Evolutionary conservation across 2,888 invertebrate genomes (phyloP), one percentile per base, ranked within the genome.

Genomic region (Psylliodes chrysocephalus): DNA sequence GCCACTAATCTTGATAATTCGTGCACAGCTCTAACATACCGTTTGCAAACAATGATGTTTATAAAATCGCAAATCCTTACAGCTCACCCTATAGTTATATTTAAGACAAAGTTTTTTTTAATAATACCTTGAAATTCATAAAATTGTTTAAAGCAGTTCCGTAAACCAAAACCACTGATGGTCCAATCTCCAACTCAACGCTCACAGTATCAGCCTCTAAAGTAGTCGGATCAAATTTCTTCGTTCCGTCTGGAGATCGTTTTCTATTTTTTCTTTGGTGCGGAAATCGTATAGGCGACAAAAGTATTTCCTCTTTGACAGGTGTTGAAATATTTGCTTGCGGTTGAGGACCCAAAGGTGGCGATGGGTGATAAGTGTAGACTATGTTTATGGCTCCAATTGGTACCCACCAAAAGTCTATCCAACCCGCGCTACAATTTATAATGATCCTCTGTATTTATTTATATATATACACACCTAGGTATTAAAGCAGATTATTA

Each of bases 331-430:
- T 93, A 75, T 95, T 93, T 0, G 95, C 94, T 83, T 95, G 95
- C 0, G 94, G 94, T 71, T 91, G 90, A 0, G 94, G 94, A 0
- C 95, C 94, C 40, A 95, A 81, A 0, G 94, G 92, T 1, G 96
- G 95, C 77, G 93, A 91, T 0, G 97, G 96, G 82, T 98, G 96
- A 81, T 96, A 98, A 15, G 89, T 89, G 81, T 96, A 98, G 67
- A 90, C 89, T 54, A 98, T 94, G 72, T 93, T 95, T 15, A 98
- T 84, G 0, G 96, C 95, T 3, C 96, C 93, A 67, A 96, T 96
- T 0, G 96, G 96, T 4, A 97, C 95, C 47, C 93, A 93, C 96
- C 96, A 96, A 78, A 96, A 96, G 79, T 97, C 96, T 0, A 97
- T 89, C 98, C 98, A 98, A 1, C 96, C 96, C 30, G 82, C 79